Evolutionary conservation across 2,113 vertebrate species (phyloP).

Genomic region (Chelonoidis abingdonii): DNA sequence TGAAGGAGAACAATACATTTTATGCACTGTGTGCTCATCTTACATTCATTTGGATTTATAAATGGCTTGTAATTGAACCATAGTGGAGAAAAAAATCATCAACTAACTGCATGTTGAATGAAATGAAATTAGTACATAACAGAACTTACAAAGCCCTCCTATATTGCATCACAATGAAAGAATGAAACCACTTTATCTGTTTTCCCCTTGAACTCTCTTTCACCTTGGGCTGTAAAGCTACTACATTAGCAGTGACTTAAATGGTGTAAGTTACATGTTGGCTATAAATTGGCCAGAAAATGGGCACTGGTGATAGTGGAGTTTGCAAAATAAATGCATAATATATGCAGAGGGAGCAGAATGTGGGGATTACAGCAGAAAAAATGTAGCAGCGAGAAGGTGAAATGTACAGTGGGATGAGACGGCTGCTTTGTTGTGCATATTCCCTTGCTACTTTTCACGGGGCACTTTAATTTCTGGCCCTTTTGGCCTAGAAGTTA

Average conservation of each 20-base stretch:
- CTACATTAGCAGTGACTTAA: neutral
- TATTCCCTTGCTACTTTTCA: conserved; percentile 6
- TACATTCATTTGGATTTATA: conserved; percentile 52
- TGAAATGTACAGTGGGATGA: conserved; percentile 56
- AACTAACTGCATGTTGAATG: neutral
- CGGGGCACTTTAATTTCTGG: neutral
- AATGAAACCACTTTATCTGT: neutral
- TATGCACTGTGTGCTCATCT: conserved; percentile 34
- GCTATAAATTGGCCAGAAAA: conserved; percentile 7
- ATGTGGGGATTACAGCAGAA: conserved; percentile 54
- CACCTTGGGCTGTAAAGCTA: conserved; percentile 19
- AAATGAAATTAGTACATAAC: neutral
- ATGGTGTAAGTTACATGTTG: neutral
- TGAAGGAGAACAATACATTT: conserved; percentile 39
- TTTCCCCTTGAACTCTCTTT: conserved; percentile 49
- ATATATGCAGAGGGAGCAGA: conserved; percentile 55
- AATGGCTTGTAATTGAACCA: conserved; percentile 54
- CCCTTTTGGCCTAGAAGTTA: conserved; percentile 18
- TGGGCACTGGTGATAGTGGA: conserved; percentile 33
- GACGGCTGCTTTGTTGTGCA: conserved; percentile 26
- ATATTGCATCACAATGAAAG: neutral
- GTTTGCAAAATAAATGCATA: conserved; percentile 58
- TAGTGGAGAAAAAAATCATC: conserved; percentile 39
- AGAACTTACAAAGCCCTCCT: conserved; percentile 1
- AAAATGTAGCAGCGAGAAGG: conserved; percentile 49